Evolutionary conservation across 2,113 vertebrate genomes (phyloP), one percentile per base, ranked within the genome.

Genomic region (Gasterosteus nipponicus): DNA sequence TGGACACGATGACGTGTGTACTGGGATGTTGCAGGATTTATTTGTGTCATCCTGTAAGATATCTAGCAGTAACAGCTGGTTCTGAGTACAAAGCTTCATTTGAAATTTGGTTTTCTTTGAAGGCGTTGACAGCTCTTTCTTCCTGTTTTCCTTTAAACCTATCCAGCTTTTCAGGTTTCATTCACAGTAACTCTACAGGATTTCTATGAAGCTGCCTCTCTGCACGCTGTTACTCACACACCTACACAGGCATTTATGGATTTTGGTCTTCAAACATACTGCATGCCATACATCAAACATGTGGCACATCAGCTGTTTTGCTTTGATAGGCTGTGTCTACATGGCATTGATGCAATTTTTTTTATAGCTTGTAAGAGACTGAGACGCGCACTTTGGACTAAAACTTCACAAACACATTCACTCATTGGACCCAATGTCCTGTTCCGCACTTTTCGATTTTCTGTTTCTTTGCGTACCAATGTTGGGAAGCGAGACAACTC

Each of bases 161-260:
- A 14, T 63, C 18, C 44, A 65, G 44, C 44, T 69, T 18, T 69
- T 57, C 26, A 31, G 22, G 67, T 58, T 31, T 49, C 31, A 51
- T 51, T 51, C 15, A 19, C 44, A 51, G 3, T 29, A 51, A 61
- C 3, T 2, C 2, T 10, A 18, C 42, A 18, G 4, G 31, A 38
- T 16, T 18, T 29, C 3, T 29, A 39, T 16, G 54, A 54, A 39
- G 49, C 47, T 39, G 35, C 33, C 33, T 16, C 12, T 22, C 6
- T 51, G 18, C 11, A 38, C 31, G 22, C 18, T 38, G 7, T 22
- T 35, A 15, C 46, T 7, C 63, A 31, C 62, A 46, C 42, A 64
- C 38, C 15, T 11, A 66, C 31, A 33, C 26, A 15, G 1, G 11
- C 29, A 51, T 19, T 7, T 35, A n/a, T 51, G 31, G 10, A 51